These are phyloP conservation scores for Leptopilina syphax DNA, from an alignment of 2,888 invertebrate species.

Conservation along the genomic window DNA sequence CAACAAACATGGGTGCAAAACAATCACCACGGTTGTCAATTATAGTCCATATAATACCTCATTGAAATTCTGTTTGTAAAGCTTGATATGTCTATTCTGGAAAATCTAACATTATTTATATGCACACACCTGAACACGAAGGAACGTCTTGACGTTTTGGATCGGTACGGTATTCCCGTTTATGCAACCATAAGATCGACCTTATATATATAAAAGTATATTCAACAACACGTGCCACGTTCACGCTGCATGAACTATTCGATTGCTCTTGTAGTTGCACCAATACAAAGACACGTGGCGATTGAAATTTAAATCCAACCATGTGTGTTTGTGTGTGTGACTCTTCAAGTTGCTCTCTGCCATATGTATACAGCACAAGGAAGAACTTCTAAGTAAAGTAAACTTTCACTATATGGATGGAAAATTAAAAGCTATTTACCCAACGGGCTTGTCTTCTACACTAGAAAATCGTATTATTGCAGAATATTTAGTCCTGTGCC, in stretches of 20 bases:
- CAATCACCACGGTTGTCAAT: conserved; percentile 6
- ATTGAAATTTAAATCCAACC: neutral
- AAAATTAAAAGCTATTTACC: conserved; percentile 56
- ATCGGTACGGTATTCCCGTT: conserved; percentile 21
- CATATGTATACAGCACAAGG: conserved; percentile 39
- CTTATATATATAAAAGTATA: conserved; percentile 51
- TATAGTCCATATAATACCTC: neutral
- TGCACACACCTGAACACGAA: conserved; percentile 28
- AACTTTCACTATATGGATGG: conserved; percentile 50
- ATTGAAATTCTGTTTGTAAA: conserved; percentile 14
- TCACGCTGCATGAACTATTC: conserved; percentile 41
- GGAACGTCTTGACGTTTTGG: conserved; percentile 13
- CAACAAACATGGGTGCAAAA: neutral
- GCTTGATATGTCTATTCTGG: conserved; percentile 13
- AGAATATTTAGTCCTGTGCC: conserved; percentile 26
- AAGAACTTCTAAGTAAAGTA: conserved; percentile 45
- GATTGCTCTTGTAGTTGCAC: conserved; percentile 39
- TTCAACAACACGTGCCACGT: conserved; percentile 52
- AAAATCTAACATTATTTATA: conserved; percentile 29
- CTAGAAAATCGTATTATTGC: conserved; percentile 7
- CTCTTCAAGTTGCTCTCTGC: conserved; percentile 35
- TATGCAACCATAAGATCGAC: conserved; percentile 45
- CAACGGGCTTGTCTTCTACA: conserved; percentile 37
- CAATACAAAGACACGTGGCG: conserved; percentile 16
- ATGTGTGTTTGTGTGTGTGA: neutral